A percentile compares a stretch with the other conserved stretches of the same genome.
Evolutionary conservation across 2,113 vertebrate genomes (phyloP).

Genomic region (Cephalopterus ornatus): DNA sequence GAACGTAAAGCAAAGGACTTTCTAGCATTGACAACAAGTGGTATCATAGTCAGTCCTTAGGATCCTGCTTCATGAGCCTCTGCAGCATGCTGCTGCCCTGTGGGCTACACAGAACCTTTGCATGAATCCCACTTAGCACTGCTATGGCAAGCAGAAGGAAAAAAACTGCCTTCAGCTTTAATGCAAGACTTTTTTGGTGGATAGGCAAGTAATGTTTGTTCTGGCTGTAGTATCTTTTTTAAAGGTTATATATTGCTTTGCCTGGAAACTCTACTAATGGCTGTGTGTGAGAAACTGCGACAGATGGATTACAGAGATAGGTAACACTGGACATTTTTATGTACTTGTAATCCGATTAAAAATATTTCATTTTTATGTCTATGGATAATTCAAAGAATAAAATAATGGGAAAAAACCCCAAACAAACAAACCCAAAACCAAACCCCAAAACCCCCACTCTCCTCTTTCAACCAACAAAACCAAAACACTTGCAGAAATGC

Average conservation of each 20-base stretch:
- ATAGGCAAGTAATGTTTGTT: neutral
- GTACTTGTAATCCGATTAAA: neutral
- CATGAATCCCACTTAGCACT: neutral
- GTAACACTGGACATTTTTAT: neutral
- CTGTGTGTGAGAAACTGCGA: neutral
- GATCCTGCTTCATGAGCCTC: neutral
- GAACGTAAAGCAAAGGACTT: neutral
- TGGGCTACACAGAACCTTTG: neutral
- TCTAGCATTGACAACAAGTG: neutral
- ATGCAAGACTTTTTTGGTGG: neutral
- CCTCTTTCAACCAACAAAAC: neutral
- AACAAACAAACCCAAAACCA: fast-evolving
- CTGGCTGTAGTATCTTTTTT: neutral
- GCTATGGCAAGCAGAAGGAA: neutral
- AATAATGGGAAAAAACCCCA: neutral
- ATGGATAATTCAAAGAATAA: neutral
- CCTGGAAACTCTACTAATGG: neutral
- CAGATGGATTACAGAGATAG: constrained; percentile 4
- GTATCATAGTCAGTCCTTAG: neutral
- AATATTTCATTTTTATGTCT: neutral
- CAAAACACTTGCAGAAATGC: neutral
- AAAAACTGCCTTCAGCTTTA: neutral
- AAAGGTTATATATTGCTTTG: neutral
- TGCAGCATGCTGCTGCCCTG: neutral
- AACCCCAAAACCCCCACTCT: neutral